phyloP scores from a whole-genome alignment of 2,888 invertebrate species.

The Meloe dianella region DNA sequence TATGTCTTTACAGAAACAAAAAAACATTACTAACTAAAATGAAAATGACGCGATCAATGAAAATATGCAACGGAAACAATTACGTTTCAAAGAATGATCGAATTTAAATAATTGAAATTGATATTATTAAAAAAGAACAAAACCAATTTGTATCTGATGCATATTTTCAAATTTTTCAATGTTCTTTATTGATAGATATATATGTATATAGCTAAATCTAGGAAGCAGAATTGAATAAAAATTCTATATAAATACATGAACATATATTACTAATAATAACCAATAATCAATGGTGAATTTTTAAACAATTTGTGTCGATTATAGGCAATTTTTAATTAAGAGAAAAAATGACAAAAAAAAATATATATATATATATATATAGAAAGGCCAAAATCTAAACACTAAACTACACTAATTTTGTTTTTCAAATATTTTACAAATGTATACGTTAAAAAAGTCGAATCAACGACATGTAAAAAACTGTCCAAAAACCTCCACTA shows the following conservation, averaged over 20 bases:
- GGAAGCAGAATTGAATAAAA: slow-evolving; percentile 26
- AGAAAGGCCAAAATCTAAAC: slow-evolving; percentile 48
- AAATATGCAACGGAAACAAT: slow-evolving; percentile 9
- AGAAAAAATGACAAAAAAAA: slow-evolving; percentile 30
- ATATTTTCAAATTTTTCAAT: not conserved
- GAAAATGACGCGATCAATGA: slow-evolving; percentile 17
- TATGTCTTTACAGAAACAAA: slow-evolving; percentile 37
- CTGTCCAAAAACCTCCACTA: slow-evolving; percentile 55
- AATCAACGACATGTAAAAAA: slow-evolving; percentile 57
- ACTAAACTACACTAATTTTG: slow-evolving; percentile 55
- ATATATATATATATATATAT: slow-evolving; percentile 35
- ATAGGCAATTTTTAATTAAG: slow-evolving; percentile 25
- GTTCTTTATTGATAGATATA: slow-evolving; percentile 27
- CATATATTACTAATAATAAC: slow-evolving; percentile 20
- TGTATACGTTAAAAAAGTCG: slow-evolving; percentile 59
- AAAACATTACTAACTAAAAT: too few relatives aligned
- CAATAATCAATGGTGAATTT: slow-evolving; percentile 26
- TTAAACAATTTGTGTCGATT: slow-evolving; percentile 28
- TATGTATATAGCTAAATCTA: slow-evolving; percentile 34
- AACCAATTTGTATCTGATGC: not conserved
- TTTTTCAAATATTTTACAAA: slow-evolving; percentile 56
- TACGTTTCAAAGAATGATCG: not conserved
- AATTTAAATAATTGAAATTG: too few relatives aligned
- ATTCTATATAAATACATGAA: slow-evolving; percentile 31
- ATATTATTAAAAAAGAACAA: not conserved